Percentiles rank a stretch among this genome's conserved stretches.
phyloP scores from a whole-genome alignment of 2,888 invertebrate genomes.

The Netelia fuscicornis region DNA sequence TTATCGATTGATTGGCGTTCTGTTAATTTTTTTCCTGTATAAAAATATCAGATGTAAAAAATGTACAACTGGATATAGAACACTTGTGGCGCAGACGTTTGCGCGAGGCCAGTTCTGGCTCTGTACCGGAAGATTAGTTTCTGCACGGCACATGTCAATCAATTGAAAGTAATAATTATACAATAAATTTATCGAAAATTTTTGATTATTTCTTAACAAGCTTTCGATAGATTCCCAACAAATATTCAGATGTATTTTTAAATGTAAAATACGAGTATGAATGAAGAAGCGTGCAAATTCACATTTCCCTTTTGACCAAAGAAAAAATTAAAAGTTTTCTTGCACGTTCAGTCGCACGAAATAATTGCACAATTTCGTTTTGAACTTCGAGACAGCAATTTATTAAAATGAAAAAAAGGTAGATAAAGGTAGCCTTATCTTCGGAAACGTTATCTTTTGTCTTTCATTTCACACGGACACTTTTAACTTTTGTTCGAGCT shows the following conservation, averaged over 20 bases:
- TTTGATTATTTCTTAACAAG: not conserved
- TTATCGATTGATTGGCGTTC: too few species aligned
- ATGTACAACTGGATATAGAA: too few species aligned
- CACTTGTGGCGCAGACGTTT: too few species aligned
- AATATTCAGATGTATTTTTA: too few species aligned
- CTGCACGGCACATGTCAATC: too few species aligned
- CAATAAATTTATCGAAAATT: conserved; percentile 10
- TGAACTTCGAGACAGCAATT: not conserved
- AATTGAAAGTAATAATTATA: too few species aligned
- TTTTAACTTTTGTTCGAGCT: conserved; percentile 13
- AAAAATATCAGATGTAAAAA: too few species aligned
- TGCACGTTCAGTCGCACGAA: not conserved
- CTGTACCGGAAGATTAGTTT: too few species aligned
- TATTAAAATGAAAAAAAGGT: conserved; percentile 16
- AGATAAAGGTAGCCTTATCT: conserved; percentile 24
- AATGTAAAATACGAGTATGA: too few species aligned
- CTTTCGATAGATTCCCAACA: not conserved
- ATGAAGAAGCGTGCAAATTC: too few species aligned
- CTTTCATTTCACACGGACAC: not conserved
- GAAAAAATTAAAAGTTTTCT: not conserved
- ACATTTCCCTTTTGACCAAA: not conserved
- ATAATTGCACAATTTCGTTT: not conserved
- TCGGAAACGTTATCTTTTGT: conserved; percentile 9
- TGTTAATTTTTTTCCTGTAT: too few species aligned
- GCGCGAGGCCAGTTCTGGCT: too few species aligned